These are phyloP conservation scores for Zoanthus sociatus DNA, from an alignment of 92 coral and sea anemone species.

Conservation along the genomic window DNA sequence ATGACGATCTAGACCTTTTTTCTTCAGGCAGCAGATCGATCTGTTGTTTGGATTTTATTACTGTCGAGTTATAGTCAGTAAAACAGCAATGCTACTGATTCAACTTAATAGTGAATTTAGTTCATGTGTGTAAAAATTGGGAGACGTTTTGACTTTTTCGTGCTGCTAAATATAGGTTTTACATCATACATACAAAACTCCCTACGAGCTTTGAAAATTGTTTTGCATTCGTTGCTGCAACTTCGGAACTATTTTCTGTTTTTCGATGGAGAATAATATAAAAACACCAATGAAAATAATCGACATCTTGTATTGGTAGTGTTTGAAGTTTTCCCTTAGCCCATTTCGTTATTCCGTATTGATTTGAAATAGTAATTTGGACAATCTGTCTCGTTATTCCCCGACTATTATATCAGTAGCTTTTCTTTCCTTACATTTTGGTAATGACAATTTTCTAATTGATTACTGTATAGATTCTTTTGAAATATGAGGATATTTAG, in stretches of 20 bases:
- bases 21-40: too few species aligned
- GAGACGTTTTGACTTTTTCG: conserved; percentile 30
- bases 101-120: not conserved
- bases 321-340: conserved; percentile 45
- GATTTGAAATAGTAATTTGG: conserved; percentile 28
- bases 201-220: not conserved
- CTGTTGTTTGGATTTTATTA: not conserved
- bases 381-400: conserved; percentile 13
- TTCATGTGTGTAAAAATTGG: not conserved
- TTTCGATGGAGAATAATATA: not conserved
- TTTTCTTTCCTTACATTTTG: not conserved
- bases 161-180: conserved; percentile 47
- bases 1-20: not conserved
- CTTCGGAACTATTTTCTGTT: not conserved
- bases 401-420: not conserved
- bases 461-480: not conserved
- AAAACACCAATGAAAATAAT: not conserved
- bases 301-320: not conserved
- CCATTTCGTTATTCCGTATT: not conserved
- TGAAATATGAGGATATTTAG: too few species aligned
- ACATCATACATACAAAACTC: conserved; percentile 6
- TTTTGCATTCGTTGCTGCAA: not conserved
- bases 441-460: not conserved
- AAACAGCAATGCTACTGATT: not conserved
- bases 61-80: not conserved